Evolutionary conservation across 2,113 vertebrate species (phyloP).

Genomic region (Caloenas nicobarica): DNA sequence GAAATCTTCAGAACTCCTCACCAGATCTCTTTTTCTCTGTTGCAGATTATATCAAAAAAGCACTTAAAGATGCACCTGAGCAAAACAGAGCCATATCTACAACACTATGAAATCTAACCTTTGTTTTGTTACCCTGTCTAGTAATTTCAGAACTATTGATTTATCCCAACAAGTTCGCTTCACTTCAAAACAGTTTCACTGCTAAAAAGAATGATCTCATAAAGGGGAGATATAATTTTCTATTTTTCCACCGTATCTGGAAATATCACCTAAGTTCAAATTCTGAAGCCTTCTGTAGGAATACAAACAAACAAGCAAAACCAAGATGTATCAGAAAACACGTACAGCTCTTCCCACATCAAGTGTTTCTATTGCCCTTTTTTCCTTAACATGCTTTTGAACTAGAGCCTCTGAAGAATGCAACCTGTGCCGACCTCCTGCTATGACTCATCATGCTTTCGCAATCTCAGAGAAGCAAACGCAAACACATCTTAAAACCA

Average conservation of each 20-base stretch:
- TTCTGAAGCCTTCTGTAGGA: not conserved
- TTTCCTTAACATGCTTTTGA: not conserved
- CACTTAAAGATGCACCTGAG: not conserved
- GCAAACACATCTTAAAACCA: not conserved
- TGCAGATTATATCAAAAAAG: not conserved
- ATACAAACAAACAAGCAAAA: not conserved
- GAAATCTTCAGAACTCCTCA: not conserved
- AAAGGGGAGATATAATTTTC: not conserved
- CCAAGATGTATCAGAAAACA: not conserved
- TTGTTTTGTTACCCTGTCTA: not conserved
- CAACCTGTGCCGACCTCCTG: not conserved
- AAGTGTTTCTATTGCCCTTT: not conserved
- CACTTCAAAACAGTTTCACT: fast-evolving
- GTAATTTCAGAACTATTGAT: not conserved
- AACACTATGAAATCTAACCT: not conserved
- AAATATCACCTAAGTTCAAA: not conserved
- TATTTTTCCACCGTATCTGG: not conserved
- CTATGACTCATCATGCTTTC: not conserved
- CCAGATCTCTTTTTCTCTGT: not conserved
- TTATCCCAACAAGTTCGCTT: not conserved
- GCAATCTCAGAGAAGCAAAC: not conserved
- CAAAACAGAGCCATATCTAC: not conserved
- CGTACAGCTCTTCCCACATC: not conserved
- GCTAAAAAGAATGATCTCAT: not conserved
- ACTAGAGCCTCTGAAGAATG: not conserved